Evolutionary conservation across 2,888 invertebrate genomes (phyloP).

Genomic region (Dendrolimus pini): DNA sequence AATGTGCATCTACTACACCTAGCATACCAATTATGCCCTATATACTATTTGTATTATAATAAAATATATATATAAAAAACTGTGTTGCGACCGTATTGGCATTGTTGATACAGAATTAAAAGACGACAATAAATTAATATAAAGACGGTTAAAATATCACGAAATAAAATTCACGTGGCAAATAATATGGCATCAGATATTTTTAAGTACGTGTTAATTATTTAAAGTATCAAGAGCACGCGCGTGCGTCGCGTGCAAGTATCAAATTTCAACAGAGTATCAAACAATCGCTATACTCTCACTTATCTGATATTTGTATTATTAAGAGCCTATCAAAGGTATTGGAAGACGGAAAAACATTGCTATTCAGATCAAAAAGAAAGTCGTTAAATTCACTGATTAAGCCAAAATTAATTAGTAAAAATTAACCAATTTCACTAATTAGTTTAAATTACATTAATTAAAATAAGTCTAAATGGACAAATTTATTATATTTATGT

Average conservation of each 20-base stretch:
- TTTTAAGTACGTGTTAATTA: conserved; percentile 63
- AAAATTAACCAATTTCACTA: conserved; percentile 59
- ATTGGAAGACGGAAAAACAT: conserved; percentile 73
- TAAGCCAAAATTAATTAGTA: conserved; percentile 44
- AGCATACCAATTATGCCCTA: conserved; percentile 59
- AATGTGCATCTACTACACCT: conserved; percentile 60
- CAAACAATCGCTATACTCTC: conserved; percentile 24
- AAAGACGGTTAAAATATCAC: conserved; percentile 66
- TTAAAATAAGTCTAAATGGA: conserved; percentile 58
- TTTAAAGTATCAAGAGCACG: conserved; percentile 47
- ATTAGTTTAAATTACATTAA: conserved; percentile 33
- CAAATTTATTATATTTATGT: conserved; percentile 57
- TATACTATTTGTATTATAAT: conserved; percentile 31
- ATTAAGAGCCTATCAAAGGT: conserved; percentile 42
- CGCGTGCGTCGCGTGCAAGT: conserved; percentile 24
- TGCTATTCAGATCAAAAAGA: conserved; percentile 67
- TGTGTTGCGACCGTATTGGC: conserved; percentile 38
- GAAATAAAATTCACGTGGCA: conserved; percentile 71
- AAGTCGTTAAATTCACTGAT: conserved; percentile 38
- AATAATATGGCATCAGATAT: conserved; percentile 72
- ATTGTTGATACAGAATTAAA: conserved; percentile 50
- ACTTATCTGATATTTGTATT: conserved; percentile 31
- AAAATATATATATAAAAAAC: conserved; percentile 14
- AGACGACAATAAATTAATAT: conserved; percentile 58
- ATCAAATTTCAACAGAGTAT: conserved; percentile 23